A percentile compares a stretch with the other conserved stretches of the same genome.
Evolutionary conservation across 1,140 invertebrate genomes (phyloP).

Genomic region (Drosophila rufa): DNA sequence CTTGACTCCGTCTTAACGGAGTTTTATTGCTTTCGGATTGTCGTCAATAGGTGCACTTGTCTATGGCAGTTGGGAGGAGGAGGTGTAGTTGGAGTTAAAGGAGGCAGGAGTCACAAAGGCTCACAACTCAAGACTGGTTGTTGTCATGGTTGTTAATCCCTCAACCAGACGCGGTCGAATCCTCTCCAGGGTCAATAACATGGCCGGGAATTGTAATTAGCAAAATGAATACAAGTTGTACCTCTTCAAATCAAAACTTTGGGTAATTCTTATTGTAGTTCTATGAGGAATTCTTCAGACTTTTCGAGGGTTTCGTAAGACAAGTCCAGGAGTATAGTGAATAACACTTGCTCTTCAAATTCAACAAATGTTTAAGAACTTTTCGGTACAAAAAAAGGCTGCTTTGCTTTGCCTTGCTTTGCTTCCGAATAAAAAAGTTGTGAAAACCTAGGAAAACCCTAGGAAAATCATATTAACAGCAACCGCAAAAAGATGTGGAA

Average conservation of each 20-base stretch:
- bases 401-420: not conserved
- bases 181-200: slow-evolving; percentile 36
- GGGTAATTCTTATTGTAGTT: not conserved
- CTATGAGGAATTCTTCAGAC: slow-evolving; percentile 4
- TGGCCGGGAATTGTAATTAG: slow-evolving; percentile 25
- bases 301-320: slow-evolving; percentile 1
- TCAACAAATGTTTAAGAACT: slow-evolving; percentile 10
- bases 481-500: slow-evolving; percentile 58
- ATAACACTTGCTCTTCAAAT: not conserved
- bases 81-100: not conserved
- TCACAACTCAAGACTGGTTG: slow-evolving; percentile 7
- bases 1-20: slow-evolving; percentile 42
- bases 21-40: slow-evolving; percentile 46
- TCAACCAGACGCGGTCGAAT: slow-evolving; percentile 39
- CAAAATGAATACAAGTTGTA: slow-evolving; percentile 19
- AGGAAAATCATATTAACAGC: slow-evolving; percentile 71
- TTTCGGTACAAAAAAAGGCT: not conserved
- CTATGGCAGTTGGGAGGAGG: not conserved
- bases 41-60: slow-evolving; percentile 37
- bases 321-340: not conserved
- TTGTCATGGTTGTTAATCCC: slow-evolving; percentile 71
- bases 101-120: not conserved
- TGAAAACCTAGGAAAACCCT: slow-evolving; percentile 32
- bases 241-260: slow-evolving; percentile 12
- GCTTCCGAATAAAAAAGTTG: slow-evolving; percentile 12